Conservation (phyloP, 2,113 vertebrate genomes). For the Cricetomys ansorgei region DNA sequence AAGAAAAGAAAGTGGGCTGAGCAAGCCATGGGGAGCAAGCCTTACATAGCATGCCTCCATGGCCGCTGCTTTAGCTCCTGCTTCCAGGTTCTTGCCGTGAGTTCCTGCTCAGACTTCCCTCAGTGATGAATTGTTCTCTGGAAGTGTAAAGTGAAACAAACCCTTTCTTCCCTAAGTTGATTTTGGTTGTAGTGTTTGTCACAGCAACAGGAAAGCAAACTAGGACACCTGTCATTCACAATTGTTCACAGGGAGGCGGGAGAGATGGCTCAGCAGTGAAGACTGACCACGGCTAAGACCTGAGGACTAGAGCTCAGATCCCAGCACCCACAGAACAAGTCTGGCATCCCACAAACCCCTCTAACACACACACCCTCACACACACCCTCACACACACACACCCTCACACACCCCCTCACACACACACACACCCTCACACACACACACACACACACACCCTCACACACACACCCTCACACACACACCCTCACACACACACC, state of each 20-base stretch:
- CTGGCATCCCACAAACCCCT: background rate
- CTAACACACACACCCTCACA: background rate
- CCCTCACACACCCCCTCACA: too few species aligned
- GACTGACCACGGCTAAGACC: background rate
- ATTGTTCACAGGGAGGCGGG: background rate
- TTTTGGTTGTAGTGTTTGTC: background rate
- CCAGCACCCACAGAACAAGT: background rate
- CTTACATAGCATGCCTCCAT: background rate
- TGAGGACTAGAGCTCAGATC: background rate
- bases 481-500: background rate
- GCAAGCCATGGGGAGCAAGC: too few species aligned
- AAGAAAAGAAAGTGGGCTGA: background rate
- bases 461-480: too few species aligned
- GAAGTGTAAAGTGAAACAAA: background rate
- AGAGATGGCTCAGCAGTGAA: background rate
- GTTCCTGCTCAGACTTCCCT: background rate
- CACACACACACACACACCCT: too few species aligned
- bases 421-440: background rate
- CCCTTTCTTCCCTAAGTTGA: background rate
- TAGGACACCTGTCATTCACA: background rate
- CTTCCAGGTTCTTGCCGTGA: background rate
- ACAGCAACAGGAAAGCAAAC: background rate
- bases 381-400: too few species aligned
- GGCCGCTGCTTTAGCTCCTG: background rate
- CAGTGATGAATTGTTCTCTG: background rate